Conservation (phyloP, 2,888 invertebrate genomes). For the Panzeria rudis region DNA sequence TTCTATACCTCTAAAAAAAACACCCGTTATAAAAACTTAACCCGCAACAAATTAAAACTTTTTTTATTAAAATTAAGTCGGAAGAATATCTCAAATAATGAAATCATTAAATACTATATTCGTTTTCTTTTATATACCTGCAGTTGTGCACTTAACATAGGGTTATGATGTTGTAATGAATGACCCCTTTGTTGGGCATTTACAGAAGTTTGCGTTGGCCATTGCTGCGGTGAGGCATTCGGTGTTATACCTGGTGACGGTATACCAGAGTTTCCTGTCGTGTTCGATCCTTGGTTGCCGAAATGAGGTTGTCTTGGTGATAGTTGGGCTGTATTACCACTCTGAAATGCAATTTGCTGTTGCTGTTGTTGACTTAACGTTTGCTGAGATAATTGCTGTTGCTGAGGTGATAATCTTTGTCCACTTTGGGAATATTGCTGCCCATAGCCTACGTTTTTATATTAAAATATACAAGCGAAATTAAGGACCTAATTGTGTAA, state of each 20-base stretch:
- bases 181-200: constrained; percentile 79
- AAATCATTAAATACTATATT: too few species aligned
- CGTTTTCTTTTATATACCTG: constrained; percentile 85
- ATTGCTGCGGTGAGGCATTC: constrained; percentile 77
- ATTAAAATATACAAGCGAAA: too few species aligned
- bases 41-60: too few species aligned
- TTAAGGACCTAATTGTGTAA: too few species aligned
- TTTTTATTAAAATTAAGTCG: too few species aligned
- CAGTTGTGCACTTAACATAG: constrained; percentile 94
- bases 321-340: constrained; percentile 80
- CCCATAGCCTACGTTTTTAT: constrained; percentile 78
- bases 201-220: constrained; percentile 75
- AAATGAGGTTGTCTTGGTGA: constrained; percentile 82
- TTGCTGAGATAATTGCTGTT: constrained; percentile 77
- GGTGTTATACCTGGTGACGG: constrained; percentile 82
- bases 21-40: too few species aligned
- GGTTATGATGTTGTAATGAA: constrained; percentile 91
- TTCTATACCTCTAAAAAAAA: too few species aligned
- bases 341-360: constrained; percentile 76
- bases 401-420: constrained; percentile 78
- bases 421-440: constrained; percentile 81
- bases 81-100: too few species aligned
- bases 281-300: constrained; percentile 74
- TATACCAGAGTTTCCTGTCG: constrained; percentile 74
- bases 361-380: constrained; percentile 76